Percentiles rank a stretch among this genome's conserved stretches.
Evolutionary conservation across 2,113 vertebrate species (phyloP).

Genomic region (Apteryx mantelli): DNA sequence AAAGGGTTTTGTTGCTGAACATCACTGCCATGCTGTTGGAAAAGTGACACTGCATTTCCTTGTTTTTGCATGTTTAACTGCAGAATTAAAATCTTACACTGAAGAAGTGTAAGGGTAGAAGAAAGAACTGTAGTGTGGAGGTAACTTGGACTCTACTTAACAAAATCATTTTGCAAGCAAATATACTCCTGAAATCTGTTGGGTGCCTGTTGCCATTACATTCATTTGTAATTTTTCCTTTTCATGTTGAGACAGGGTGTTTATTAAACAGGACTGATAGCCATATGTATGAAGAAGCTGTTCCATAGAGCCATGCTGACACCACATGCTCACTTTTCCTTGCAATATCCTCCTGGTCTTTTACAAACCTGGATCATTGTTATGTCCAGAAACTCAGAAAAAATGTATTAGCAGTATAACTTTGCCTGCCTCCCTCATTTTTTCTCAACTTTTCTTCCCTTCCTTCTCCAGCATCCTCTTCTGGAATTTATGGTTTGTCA

Average conservation of each 20-base stretch:
- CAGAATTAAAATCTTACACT: not conserved
- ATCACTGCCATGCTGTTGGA: not conserved
- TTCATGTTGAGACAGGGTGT: not conserved
- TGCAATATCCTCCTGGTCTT: not conserved
- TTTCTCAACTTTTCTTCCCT: not conserved
- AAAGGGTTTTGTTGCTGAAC: not conserved
- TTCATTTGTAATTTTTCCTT: not conserved
- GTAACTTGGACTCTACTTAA: not conserved
- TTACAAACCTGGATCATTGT: not conserved
- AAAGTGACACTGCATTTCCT: not conserved
- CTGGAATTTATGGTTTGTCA: not conserved
- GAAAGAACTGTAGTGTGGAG: not conserved
- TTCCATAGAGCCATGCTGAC: not conserved
- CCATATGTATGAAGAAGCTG: not conserved
- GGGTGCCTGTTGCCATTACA: not conserved
- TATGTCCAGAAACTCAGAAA: not conserved
- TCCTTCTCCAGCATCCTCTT: not conserved
- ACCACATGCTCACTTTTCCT: accelerated
- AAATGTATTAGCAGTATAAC: not conserved
- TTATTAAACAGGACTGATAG: not conserved
- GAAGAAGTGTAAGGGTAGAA: not conserved
- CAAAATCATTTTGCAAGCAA: not conserved
- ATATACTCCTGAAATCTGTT: not conserved
- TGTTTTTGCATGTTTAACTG: not conserved
- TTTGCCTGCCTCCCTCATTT: not conserved